Base-by-base conservation (phyloP, 2,797 vertebrate genomes). In the Coccyzus lansbergi region DNA sequence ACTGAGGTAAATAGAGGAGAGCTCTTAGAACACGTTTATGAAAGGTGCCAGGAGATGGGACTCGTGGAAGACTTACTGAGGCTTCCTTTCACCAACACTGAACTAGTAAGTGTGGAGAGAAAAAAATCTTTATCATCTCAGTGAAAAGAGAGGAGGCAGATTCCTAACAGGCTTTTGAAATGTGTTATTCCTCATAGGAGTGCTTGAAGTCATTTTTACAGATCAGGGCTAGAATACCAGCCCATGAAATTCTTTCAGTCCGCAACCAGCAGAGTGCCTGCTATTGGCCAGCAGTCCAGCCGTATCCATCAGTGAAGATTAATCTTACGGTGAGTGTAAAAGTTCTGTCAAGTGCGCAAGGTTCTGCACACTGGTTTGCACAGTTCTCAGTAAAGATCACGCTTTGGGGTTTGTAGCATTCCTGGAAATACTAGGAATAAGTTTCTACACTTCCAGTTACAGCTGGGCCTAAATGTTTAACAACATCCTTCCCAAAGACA, bases 11-110 rank as follows among this genome's bases (percentile, higher is more conserved):
- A 98, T 64, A 58, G 98, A 67, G 97, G 98, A n/a, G 98, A 99
- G 76, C 97, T 99, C 87, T 94, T 99, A 16, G 97, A 96, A 72
- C 98, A 95, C 82, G 92, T 98, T 58, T 99, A 98, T 85, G 98
- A 99, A 97, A 98, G 97, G 67, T 99, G 99, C 95, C 99, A 99
- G 96, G 99, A 99, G 71, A 97, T 98, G 92, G 98, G 98, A 40
- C 97, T 99, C 58, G 98, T 99, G 97, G 99, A 99, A 94, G 99
- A 99, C 81, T 98, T 99, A 75, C 96, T 99, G 85, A 99, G 99
- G 96, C 97, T 99, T 9, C 99, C 99, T 4, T 98, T 99, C 68
- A 98, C 98, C 72, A 95, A 97, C 79, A 97, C 94, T 29, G 99
- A 99, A 81, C 99, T 99, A 98, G 99, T 99, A 95, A 94, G 88